Evolutionary conservation across 2,113 vertebrate genomes (phyloP).

Genomic region (Odocoileus hemionus): DNA sequence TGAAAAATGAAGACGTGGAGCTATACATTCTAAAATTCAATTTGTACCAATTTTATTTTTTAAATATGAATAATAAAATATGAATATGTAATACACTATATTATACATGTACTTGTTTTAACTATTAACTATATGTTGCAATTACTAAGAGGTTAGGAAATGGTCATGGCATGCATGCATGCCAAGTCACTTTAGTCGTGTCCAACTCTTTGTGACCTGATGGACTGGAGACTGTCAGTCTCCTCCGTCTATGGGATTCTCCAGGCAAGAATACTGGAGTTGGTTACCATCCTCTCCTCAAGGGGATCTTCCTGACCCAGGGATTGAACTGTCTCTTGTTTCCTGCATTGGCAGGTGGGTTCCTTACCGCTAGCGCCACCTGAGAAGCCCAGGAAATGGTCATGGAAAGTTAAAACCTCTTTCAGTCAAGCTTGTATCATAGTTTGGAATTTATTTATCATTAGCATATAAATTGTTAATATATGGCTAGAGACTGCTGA

Average conservation of each 20-base stretch:
- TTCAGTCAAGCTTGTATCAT: neutral
- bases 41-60: neutral
- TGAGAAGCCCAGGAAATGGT: neutral
- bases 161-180: neutral
- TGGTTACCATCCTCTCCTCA: neutral
- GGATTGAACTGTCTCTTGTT: neutral
- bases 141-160: neutral
- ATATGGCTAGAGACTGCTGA: neutral
- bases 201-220: neutral
- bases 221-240: neutral
- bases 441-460: neutral
- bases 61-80: neutral
- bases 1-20: neutral
- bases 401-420: neutral
- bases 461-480: neutral
- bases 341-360: neutral
- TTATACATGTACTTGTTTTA: neutral
- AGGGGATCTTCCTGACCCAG: neutral
- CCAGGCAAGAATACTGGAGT: neutral
- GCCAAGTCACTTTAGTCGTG: neutral
- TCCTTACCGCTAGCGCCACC: neutral
- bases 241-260: neutral
- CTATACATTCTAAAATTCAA: neutral
- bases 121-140: neutral
- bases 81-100: neutral